Evolutionary conservation across 30 jellyfish, hydroid and myxozoan genomes (phyloP).

Genomic region (Aurelia sp.): DNA sequence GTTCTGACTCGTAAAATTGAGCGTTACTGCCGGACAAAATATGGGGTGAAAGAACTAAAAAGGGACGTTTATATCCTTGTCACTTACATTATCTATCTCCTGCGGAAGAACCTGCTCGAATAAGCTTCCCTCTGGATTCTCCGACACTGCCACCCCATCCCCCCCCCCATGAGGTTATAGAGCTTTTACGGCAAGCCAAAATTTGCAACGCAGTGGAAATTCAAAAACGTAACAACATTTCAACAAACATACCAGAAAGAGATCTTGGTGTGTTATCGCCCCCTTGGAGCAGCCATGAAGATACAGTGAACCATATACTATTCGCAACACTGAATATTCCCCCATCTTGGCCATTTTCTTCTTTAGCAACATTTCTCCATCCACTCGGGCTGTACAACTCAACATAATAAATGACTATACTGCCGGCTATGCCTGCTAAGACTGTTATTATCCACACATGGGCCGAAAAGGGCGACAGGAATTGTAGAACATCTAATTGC

Average conservation of each 20-base stretch:
- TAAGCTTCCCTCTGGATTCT: too few relatives aligned
- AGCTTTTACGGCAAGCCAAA: too few relatives aligned
- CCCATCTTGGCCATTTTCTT: slow-evolving; percentile 12
- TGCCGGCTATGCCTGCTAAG: slow-evolving; percentile 3
- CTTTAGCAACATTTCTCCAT: slow-evolving; percentile 9
- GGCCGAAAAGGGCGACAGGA: slow-evolving; percentile 45
- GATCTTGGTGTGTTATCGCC: slow-evolving; percentile 50
- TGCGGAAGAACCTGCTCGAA: too few relatives aligned
- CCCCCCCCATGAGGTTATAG: too few relatives aligned
- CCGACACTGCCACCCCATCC: too few relatives aligned
- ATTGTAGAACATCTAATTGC: slow-evolving; percentile 11
- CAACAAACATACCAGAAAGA: slow-evolving; percentile 17
- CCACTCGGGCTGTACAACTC: slow-evolving; percentile 54
- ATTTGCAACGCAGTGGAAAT: too few relatives aligned
- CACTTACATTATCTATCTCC: too few relatives aligned
- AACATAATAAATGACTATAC: slow-evolving; percentile 15
- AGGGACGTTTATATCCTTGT: too few relatives aligned
- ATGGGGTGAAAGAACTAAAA: too few relatives aligned
- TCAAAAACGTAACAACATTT: too few relatives aligned
- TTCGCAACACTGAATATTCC: slow-evolving; percentile 16
- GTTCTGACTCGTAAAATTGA: too few relatives aligned
- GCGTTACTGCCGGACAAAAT: too few relatives aligned
- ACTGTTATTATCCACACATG: slow-evolving; percentile 32
- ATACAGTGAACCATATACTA: slow-evolving; percentile 44
- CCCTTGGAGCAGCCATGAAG: slow-evolving; percentile 49